Evolutionary conservation across 2,888 invertebrate species (phyloP), one percentile per base, ranked within the genome.

Genomic region (Ochlodes sylvanus): DNA sequence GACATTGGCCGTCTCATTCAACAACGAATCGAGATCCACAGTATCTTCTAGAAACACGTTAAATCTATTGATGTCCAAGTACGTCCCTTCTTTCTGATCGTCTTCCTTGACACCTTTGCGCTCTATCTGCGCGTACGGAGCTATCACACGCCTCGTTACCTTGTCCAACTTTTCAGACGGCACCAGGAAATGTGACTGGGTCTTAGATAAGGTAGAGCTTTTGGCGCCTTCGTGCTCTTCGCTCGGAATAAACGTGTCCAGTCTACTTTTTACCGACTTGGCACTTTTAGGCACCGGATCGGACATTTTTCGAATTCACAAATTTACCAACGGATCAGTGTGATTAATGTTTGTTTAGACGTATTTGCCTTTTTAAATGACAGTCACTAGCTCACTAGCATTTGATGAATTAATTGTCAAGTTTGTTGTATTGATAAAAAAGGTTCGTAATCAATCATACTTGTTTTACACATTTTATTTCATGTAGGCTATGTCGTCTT

Each of bases 1-100:
- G 12, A 95, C 93, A 78, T 94, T 90, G 10, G 94, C 93, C 9
- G 95, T 94, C 79, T 95, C 95, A 67, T 93, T 94, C 66, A 95
- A 76, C 44, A 95, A 79, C 0, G 93, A 86, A 38, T 94, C 89
- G 52, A 95, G 83, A 80, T 95, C 94, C 0, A 94, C 93, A 0
- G 87, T 92, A 65, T 95, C 95, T 44, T 94, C 94, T 56, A 95
- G 79, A 75, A 94, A 95, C 2, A 92, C 87, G 44, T 85, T 88
- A 56, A 93, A 92, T 68, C 91, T 85, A 62, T 86, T 90, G 32
- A 93, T 88, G 71, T 93, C 92, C 12, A 93, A 75, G 66, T 92
- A 92, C 1, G 81, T 83, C 1, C 79, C 87, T 34, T 83, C 80
- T 47, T 86, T 87, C 0, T 80, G 77, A 14, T 87, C 87, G 4